Conservation (phyloP, 2,888 invertebrate species). For the Ectemnius lituratus region DNA sequence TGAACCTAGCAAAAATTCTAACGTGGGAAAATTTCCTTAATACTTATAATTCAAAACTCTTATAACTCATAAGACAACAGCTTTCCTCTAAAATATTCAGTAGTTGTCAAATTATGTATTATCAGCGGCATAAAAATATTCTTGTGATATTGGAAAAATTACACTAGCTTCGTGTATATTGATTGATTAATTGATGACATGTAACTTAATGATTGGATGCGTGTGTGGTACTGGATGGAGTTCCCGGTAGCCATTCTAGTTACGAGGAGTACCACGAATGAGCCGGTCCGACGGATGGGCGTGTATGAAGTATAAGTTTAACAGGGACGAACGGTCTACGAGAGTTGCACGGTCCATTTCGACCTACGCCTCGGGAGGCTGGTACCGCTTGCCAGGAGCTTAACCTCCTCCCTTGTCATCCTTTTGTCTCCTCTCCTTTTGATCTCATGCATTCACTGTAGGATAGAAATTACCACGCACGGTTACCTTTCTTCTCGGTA, state of each 20-base stretch:
- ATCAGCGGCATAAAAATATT: too few species aligned
- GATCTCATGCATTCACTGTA: not conserved
- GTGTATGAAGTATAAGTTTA: slow-evolving; percentile 43
- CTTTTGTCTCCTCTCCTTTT: not conserved
- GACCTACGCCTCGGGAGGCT: not conserved
- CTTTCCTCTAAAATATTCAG: too few species aligned
- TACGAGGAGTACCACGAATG: slow-evolving; percentile 30
- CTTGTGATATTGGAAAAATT: too few species aligned
- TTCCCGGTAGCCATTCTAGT: slow-evolving; percentile 41
- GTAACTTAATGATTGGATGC: too few species aligned
- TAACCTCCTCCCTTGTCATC: not conserved
- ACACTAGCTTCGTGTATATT: too few species aligned
- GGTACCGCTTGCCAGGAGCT: slow-evolving; percentile 26
- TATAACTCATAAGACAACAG: too few species aligned
- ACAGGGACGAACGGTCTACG: slow-evolving; percentile 37
- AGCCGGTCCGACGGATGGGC: slow-evolving; percentile 34
- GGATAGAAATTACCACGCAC: not conserved
- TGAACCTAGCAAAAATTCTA: too few species aligned
- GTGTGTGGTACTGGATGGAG: slow-evolving; percentile 5
- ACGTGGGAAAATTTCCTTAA: too few species aligned
- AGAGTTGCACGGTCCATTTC: slow-evolving; percentile 27
- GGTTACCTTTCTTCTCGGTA: not conserved
- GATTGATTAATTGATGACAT: too few species aligned
- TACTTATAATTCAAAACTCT: too few species aligned
- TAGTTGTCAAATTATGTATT: too few species aligned